These are phyloP conservation scores for Microcebus lehilahytsara DNA, from an alignment of 2,113 vertebrate species.

Conservation along the genomic window DNA sequence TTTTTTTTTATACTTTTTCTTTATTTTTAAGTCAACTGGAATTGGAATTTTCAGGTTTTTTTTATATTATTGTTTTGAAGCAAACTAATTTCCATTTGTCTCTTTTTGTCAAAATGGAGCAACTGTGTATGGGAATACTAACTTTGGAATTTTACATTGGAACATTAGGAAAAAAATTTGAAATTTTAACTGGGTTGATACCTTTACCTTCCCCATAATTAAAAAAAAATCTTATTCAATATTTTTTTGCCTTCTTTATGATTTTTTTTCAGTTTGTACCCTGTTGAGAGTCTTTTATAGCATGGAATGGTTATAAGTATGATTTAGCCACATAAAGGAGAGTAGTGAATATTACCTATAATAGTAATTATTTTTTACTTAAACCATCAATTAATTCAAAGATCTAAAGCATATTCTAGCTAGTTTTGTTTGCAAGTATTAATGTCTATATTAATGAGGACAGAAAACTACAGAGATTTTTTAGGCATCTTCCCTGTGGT, in stretches of 20 bases:
- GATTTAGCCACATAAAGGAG: neutral
- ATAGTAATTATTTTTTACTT: neutral
- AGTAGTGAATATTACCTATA: neutral
- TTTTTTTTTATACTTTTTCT: slow-evolving; percentile 33
- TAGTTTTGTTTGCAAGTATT: slow-evolving; percentile 2
- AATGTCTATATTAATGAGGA: neutral
- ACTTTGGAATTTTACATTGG: neutral
- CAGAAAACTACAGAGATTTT: neutral
- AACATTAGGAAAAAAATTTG: neutral
- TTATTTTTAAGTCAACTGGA: slow-evolving; percentile 48
- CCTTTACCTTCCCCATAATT: neutral
- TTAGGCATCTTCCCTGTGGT: neutral
- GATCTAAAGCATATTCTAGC: neutral
- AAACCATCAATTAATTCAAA: neutral
- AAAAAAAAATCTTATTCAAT: neutral
- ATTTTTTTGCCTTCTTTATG: neutral
- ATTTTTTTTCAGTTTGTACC: neutral
- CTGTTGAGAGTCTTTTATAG: neutral
- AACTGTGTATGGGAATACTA: neutral
- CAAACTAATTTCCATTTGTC: neutral
- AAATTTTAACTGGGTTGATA: neutral
- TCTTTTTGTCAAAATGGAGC: neutral
- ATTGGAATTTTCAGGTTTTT: neutral
- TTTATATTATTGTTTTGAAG: neutral
- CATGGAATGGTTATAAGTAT: neutral